Percentiles rank a stretch among this genome's conserved stretches.
These are phyloP conservation scores for Cettia cetti DNA, from an alignment of 2,113 vertebrate species.

Conservation along the genomic window DNA sequence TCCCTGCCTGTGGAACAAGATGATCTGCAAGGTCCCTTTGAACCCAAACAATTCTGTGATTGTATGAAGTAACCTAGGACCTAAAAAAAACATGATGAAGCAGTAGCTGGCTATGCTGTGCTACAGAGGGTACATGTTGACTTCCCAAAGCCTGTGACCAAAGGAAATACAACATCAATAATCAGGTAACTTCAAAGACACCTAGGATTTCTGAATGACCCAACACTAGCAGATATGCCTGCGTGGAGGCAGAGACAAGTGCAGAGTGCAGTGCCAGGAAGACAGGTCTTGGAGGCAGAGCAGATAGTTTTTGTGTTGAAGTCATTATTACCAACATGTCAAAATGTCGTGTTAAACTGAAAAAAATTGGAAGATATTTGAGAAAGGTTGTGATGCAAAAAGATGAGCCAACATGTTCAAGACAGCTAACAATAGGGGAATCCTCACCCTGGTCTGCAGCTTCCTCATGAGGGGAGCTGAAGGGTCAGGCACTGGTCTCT, in stretches of 20 bases:
- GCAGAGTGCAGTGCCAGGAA: not conserved
- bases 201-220: not conserved
- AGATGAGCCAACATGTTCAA: not conserved
- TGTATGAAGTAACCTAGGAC: not conserved
- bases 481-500: not conserved
- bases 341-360: not conserved
- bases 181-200: not conserved
- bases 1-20: not conserved
- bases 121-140: not conserved
- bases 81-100: not conserved
- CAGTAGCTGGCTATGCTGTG: not conserved
- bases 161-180: not conserved
- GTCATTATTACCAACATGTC: not conserved
- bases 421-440: not conserved
- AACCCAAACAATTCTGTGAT: not conserved
- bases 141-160: not conserved
- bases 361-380: not conserved
- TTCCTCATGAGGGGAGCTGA: not conserved
- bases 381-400: not conserved
- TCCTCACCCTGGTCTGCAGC: not conserved
- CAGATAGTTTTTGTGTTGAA: not conserved
- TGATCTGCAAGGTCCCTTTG: not conserved
- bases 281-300: not conserved
- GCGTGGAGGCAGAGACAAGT: accelerated
- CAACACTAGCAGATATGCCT: not conserved